These are phyloP conservation scores for Drosophila prolongata DNA, from an alignment of 2,888 invertebrate genomes.

Conservation along the genomic window DNA sequence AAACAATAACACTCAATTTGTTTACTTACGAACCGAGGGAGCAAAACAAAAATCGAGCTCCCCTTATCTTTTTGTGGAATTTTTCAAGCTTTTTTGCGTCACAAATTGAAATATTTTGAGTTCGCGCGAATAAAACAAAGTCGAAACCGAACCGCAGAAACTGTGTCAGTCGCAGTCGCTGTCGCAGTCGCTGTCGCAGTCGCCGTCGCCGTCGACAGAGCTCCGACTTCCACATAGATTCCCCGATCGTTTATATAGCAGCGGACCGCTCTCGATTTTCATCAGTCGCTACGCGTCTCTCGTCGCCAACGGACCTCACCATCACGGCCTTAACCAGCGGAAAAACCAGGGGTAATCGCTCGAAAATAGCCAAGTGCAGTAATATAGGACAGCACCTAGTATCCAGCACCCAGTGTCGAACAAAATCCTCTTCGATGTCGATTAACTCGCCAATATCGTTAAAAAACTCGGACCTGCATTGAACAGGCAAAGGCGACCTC, in stretches of 20 bases:
- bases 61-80: conserved; percentile 55
- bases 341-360: conserved; percentile 7
- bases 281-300: conserved; percentile 58
- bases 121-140: conserved; percentile 29
- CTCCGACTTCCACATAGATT: not conserved
- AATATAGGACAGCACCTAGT: conserved; percentile 26
- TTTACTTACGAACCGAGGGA: conserved; percentile 35
- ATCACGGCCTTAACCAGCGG: conserved; percentile 7
- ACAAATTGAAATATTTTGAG: conserved; percentile 56
- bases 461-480: conserved; percentile 82
- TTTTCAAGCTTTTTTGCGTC: conserved; percentile 72
- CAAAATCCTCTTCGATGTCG: conserved; percentile 81
- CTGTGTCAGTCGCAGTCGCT: conserved; percentile 50
- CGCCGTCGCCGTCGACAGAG: conserved; percentile 9
- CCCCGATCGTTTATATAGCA: conserved; percentile 49
- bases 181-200: conserved; percentile 5
- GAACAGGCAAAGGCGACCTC: conserved; percentile 72
- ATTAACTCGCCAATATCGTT: conserved; percentile 82
- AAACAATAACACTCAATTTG: conserved; percentile 19
- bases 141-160: conserved; percentile 34
- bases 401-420: conserved; percentile 40
- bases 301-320: conserved; percentile 35
- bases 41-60: conserved; percentile 65
- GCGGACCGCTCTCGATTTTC: conserved; percentile 45
- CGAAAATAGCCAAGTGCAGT: conserved; percentile 55